phyloP scores from a whole-genome alignment of 2,888 invertebrate genomes.

The Eulithis testata region DNA sequence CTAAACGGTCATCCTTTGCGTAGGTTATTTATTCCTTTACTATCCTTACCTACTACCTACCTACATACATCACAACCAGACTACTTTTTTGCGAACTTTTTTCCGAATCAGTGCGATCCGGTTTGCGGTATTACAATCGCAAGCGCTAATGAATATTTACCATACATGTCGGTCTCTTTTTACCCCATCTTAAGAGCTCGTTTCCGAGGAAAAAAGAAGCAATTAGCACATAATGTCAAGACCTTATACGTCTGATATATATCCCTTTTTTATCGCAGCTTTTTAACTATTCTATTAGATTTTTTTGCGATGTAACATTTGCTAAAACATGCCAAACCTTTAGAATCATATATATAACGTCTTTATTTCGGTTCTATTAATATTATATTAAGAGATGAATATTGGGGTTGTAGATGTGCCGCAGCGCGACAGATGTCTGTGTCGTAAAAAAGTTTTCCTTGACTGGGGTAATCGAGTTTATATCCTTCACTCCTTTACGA shows the following conservation, averaged over 20 bases:
- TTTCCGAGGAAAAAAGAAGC: conserved; percentile 43
- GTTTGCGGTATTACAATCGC: conserved; percentile 50
- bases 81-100: conserved; percentile 41
- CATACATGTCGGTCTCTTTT: conserved; percentile 54
- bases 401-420: conserved; percentile 45
- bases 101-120: conserved; percentile 51
- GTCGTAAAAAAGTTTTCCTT: conserved; percentile 59
- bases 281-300: conserved; percentile 45
- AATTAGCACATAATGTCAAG: conserved; percentile 53
- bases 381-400: conserved; percentile 40
- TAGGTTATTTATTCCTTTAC: not conserved
- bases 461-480: conserved; percentile 48
- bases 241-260: conserved; percentile 36
- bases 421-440: conserved; percentile 60
- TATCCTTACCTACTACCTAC: not conserved
- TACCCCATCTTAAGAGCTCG: conserved; percentile 43
- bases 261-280: conserved; percentile 32
- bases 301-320: conserved; percentile 23
- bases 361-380: conserved; percentile 34
- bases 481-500: conserved; percentile 35
- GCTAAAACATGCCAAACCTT: not conserved
- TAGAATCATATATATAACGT: not conserved
- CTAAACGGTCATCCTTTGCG: conserved; percentile 6
- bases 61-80: conserved; percentile 27
- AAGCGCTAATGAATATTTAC: conserved; percentile 66